A percentile compares a stretch with the other conserved stretches of the same genome.
Evolutionary conservation across 2,113 vertebrate species (phyloP).

Genomic region (Notothenia coriiceps): DNA sequence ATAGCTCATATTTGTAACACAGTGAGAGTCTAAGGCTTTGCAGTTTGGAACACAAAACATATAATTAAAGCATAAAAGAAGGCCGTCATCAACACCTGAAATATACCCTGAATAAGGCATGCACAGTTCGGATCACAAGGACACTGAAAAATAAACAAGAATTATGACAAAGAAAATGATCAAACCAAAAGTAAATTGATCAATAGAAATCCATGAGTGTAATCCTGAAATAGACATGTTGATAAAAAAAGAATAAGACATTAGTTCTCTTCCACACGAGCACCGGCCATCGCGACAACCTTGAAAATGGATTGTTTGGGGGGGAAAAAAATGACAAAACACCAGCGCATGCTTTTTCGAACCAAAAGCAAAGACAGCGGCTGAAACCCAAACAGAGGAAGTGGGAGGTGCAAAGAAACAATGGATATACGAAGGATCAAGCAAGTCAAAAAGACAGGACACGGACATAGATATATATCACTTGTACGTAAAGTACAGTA

Average conservation of each 20-base stretch:
- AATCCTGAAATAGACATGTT: conserved; percentile 79
- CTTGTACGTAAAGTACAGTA: conserved; percentile 25
- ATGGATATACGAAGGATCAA: conserved; percentile 66
- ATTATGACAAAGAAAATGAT: conserved; percentile 75
- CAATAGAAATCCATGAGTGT: conserved; percentile 69
- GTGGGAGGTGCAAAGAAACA: conserved; percentile 69
- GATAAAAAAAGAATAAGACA: conserved; percentile 46
- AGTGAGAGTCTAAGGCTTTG: conserved; percentile 61
- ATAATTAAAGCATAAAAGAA: conserved; percentile 38
- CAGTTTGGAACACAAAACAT: conserved; percentile 22
- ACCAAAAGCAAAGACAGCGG: conserved; percentile 68
- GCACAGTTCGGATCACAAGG: conserved; percentile 70
- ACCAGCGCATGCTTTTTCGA: conserved; percentile 77
- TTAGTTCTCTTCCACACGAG: conserved; percentile 65
- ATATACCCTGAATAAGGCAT: conserved; percentile 72
- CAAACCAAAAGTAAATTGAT: conserved; percentile 71
- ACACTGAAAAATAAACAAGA: conserved; percentile 74
- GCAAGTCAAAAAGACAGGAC: conserved; percentile 72
- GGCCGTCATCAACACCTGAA: conserved; percentile 67
- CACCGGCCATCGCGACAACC: conserved; percentile 59
- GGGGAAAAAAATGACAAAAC: conserved; percentile 62
- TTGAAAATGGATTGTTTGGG: conserved; percentile 52
- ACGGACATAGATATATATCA: conserved; percentile 45
- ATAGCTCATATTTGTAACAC: conserved; percentile 45
- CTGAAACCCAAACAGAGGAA: conserved; percentile 58